Conservation (phyloP, 2,797 vertebrate species). For the Danio aesculapii region DNA sequence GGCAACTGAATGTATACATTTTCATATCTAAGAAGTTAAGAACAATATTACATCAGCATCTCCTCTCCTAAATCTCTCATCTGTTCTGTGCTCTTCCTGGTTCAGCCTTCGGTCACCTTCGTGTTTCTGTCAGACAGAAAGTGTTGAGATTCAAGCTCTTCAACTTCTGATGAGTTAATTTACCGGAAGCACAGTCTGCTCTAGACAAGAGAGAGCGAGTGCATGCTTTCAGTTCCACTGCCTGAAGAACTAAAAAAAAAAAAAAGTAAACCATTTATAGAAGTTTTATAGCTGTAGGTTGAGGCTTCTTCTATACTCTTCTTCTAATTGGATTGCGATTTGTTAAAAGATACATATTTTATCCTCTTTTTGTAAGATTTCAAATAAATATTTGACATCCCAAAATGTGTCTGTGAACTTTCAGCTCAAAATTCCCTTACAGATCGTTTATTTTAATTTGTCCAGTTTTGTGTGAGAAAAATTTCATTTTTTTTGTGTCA, state of each 20-base stretch:
- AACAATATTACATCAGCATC: background rate
- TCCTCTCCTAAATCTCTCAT: background rate
- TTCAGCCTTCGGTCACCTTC: constrained; percentile 64
- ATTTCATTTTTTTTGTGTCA: too few relatives aligned
- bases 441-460: too few relatives aligned
- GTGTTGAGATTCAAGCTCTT: constrained; percentile 47
- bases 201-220: constrained; percentile 54
- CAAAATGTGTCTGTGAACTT: too few relatives aligned
- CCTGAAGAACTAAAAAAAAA: constrained; percentile 41
- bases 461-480: too few relatives aligned
- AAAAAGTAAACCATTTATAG: constrained; percentile 55
- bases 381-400: too few relatives aligned
- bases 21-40: constrained; percentile 5
- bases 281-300: constrained; percentile 17
- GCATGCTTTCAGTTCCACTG: constrained; percentile 46
- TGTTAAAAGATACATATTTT: background rate
- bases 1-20: constrained; percentile 22
- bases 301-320: background rate
- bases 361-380: too few relatives aligned
- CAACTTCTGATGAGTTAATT: constrained; percentile 56
- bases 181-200: constrained; percentile 59
- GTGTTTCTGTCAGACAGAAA: constrained; percentile 63
- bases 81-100: constrained; percentile 36
- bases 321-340: constrained; percentile 1
- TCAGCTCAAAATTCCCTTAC: too few relatives aligned